Conservation (phyloP, 1,140 invertebrate genomes). For the Macrostomum lignano region DNA sequence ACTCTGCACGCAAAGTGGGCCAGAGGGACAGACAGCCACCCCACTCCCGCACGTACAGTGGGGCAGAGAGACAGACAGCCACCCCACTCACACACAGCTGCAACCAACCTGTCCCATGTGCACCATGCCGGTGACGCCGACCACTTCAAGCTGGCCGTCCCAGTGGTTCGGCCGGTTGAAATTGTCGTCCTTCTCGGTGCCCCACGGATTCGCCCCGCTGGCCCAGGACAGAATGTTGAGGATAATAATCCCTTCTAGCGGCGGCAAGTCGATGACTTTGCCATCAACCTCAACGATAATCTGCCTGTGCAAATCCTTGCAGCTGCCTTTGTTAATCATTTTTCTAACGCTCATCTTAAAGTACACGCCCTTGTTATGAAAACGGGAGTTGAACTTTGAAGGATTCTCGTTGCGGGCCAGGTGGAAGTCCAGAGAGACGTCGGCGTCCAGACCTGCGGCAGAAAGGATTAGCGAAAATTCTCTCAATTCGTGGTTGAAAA, state of each 20-base stretch:
- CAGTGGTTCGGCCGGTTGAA: constrained; percentile 95
- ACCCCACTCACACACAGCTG: too few relatives aligned
- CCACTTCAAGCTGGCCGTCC: constrained; percentile 91
- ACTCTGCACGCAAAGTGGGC: too few relatives aligned
- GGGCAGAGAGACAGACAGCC: too few relatives aligned
- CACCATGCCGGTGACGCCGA: constrained; percentile 88
- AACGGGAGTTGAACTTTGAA: constrained; percentile 46
- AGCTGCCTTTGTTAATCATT: constrained; percentile 41
- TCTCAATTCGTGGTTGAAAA: too few relatives aligned
- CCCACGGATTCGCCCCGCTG: constrained; percentile 98
- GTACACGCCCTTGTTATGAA: constrained; percentile 26
- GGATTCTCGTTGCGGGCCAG: constrained; percentile 88
- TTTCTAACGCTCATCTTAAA: constrained; percentile 76
- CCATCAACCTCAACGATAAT: constrained; percentile 65
- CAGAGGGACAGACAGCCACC: too few relatives aligned
- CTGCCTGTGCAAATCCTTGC: constrained; percentile 75
- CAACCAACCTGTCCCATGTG: constrained; percentile 91
- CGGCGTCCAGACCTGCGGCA: constrained; percentile 56
- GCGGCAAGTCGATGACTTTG: constrained; percentile 57
- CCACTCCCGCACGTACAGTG: too few relatives aligned
- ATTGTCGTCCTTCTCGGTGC: constrained; percentile 80
- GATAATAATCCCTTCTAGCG: constrained; percentile 76
- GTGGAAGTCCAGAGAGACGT: constrained; percentile 87
- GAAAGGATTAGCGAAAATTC: too few relatives aligned
- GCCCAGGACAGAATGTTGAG: constrained; percentile 94